These are phyloP conservation scores for Terrapene triunguis DNA, from an alignment of 2,113 vertebrate species.

Conservation along the genomic window DNA sequence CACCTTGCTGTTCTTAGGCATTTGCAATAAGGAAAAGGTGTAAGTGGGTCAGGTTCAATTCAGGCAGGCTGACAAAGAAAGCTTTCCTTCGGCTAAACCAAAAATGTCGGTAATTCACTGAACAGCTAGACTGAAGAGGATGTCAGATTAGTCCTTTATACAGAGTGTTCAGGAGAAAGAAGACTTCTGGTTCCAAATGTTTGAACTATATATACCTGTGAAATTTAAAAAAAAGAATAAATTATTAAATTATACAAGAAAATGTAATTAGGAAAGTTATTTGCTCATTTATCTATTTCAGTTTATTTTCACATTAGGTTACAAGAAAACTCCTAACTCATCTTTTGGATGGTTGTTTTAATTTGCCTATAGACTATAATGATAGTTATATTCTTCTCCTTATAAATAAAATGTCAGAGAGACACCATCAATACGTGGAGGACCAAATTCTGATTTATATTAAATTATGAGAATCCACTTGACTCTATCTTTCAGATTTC, in stretches of 20 bases:
- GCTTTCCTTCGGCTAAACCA: not conserved
- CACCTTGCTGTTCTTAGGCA: constrained; percentile 98
- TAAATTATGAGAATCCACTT: not conserved
- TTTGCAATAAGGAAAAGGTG: constrained; percentile 80
- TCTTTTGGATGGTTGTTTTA: not conserved
- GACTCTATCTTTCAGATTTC: not conserved
- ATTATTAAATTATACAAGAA: not conserved
- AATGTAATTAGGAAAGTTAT: not conserved
- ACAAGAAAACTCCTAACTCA: not conserved
- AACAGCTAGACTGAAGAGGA: constrained; percentile 3
- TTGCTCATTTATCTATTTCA: not conserved
- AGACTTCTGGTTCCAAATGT: not conserved
- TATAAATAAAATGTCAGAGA: not conserved
- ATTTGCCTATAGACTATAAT: not conserved
- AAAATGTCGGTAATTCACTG: constrained; percentile 28
- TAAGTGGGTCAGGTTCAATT: not conserved
- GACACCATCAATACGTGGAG: not conserved
- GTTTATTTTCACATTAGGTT: not conserved
- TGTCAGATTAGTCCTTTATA: constrained; percentile 52
- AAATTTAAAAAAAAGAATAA: not conserved
- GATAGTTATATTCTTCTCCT: not conserved
- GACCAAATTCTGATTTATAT: not conserved
- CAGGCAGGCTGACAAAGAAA: constrained; percentile 1
- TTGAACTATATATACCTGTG: constrained; percentile 67
- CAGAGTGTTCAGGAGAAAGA: constrained; percentile 40